Evolutionary conservation across 1,140 invertebrate species (phyloP).

Genomic region (Atta colombica): DNA sequence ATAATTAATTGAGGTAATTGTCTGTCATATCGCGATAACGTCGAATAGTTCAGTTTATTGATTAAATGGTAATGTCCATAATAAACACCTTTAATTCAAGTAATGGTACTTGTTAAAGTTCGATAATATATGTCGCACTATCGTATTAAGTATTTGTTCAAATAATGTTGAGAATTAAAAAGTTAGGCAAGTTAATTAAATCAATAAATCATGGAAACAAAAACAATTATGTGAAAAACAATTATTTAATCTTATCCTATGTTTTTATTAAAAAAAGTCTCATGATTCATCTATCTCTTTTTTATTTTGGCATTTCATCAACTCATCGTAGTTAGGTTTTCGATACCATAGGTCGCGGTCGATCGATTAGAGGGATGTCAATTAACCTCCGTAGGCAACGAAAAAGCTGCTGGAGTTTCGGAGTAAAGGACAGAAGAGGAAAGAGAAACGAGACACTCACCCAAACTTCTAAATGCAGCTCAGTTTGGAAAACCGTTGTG

Average conservation of each 20-base stretch:
- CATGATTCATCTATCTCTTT: neutral
- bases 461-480: constrained; percentile 75
- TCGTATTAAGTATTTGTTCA: neutral
- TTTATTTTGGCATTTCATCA: constrained; percentile 7
- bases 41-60: constrained; percentile 53
- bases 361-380: constrained; percentile 79
- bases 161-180: neutral
- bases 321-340: constrained; percentile 29
- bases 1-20: constrained; percentile 77
- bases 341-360: constrained; percentile 66
- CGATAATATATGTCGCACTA: neutral
- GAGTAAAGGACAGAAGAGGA: constrained; percentile 6
- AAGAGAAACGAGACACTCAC: constrained; percentile 42
- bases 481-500: constrained; percentile 77
- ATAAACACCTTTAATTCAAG: constrained; percentile 50
- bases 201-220: neutral
- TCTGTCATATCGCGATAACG: constrained; percentile 70
- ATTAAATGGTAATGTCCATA: constrained; percentile 49
- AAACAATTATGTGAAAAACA: neutral
- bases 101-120: constrained; percentile 13
- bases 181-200: neutral
- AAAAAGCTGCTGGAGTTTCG: constrained; percentile 66
- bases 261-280: neutral
- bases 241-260: neutral
- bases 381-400: constrained; percentile 75